phyloP scores from a whole-genome alignment of 2,888 invertebrate genomes.

The Unio delphinus region DNA sequence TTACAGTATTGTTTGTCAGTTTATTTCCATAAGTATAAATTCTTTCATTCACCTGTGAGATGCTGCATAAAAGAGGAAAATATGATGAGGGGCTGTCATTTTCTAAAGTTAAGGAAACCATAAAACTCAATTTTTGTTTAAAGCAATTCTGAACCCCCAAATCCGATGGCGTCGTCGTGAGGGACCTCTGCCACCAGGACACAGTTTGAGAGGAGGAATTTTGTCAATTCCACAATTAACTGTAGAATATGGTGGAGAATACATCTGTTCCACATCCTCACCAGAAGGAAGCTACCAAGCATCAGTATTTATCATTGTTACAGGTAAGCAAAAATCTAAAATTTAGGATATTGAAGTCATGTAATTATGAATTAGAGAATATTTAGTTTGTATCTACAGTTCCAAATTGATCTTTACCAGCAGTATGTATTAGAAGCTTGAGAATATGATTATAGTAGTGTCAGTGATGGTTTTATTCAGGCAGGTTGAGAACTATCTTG shows the following conservation, averaged over 20 bases:
- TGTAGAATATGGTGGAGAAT: constrained; percentile 79
- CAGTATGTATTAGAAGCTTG: too few species aligned
- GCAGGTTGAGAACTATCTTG: too few species aligned
- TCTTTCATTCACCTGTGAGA: too few species aligned
- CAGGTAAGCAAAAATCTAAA: constrained; percentile 40
- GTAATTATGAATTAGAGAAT: too few species aligned
- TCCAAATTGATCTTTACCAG: too few species aligned
- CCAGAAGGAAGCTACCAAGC: constrained; percentile 75
- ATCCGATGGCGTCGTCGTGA: constrained; percentile 75
- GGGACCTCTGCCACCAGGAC: constrained; percentile 61
- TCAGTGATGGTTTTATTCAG: too few species aligned
- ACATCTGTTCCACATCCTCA: constrained; percentile 81
- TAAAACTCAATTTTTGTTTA: not conserved
- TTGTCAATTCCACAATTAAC: constrained; percentile 77
- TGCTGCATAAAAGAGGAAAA: too few species aligned
- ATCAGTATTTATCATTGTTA: constrained; percentile 60
- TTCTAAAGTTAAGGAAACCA: not conserved
- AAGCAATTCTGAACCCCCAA: constrained; percentile 50
- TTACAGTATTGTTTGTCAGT: too few species aligned
- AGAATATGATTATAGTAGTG: too few species aligned
- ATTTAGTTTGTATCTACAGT: too few species aligned
- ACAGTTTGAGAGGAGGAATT: constrained; percentile 70
- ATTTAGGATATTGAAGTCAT: too few species aligned
- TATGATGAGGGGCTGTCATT: not conserved
- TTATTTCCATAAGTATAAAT: too few species aligned